phyloP scores from a whole-genome alignment of 1,140 invertebrate species.

The Megalonaias nervosa region DNA sequence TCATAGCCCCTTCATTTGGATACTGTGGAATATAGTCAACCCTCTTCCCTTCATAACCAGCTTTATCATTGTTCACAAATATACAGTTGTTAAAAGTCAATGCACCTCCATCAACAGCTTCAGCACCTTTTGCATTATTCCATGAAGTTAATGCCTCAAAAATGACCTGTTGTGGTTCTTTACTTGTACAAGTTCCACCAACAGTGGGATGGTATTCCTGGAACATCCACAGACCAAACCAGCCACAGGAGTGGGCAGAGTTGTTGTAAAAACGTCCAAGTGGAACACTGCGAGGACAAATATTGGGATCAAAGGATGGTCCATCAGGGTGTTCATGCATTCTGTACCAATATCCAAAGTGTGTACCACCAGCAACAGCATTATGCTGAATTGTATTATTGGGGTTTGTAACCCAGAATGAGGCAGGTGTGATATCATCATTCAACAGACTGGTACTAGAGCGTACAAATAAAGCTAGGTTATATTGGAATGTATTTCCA shows the following conservation, averaged over 20 bases:
- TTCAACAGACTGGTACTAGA: slow-evolving; percentile 67
- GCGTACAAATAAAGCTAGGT: slow-evolving; percentile 66
- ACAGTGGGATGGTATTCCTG: slow-evolving; percentile 52
- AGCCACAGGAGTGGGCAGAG: slow-evolving; percentile 66
- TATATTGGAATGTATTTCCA: slow-evolving; percentile 68
- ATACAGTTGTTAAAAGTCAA: slow-evolving; percentile 63
- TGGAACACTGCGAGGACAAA: slow-evolving; percentile 61
- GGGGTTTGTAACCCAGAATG: slow-evolving; percentile 68
- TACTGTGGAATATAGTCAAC: slow-evolving; percentile 35
- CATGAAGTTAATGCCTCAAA: slow-evolving; percentile 56
- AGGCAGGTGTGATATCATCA: slow-evolving; percentile 70
- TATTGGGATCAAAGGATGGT: slow-evolving; percentile 55
- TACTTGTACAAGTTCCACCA: slow-evolving; percentile 49
- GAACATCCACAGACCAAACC: slow-evolving; percentile 71
- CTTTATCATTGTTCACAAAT: slow-evolving; percentile 59
- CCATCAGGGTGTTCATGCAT: slow-evolving; percentile 66
- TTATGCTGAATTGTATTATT: slow-evolving; percentile 68
- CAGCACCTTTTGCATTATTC: slow-evolving; percentile 68
- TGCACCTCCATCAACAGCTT: slow-evolving; percentile 61
- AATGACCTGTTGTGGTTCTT: slow-evolving; percentile 37
- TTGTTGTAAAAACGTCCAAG: slow-evolving; percentile 66
- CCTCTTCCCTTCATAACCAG: slow-evolving; percentile 61
- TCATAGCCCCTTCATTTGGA: slow-evolving; percentile 37
- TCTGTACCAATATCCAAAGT: slow-evolving; percentile 71
- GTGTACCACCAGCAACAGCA: slow-evolving; percentile 66